A percentile compares a stretch with the other conserved stretches of the same genome.
These are phyloP conservation scores for Spicauda simplicius DNA, from an alignment of 2,888 invertebrate genomes.

Conservation along the genomic window DNA sequence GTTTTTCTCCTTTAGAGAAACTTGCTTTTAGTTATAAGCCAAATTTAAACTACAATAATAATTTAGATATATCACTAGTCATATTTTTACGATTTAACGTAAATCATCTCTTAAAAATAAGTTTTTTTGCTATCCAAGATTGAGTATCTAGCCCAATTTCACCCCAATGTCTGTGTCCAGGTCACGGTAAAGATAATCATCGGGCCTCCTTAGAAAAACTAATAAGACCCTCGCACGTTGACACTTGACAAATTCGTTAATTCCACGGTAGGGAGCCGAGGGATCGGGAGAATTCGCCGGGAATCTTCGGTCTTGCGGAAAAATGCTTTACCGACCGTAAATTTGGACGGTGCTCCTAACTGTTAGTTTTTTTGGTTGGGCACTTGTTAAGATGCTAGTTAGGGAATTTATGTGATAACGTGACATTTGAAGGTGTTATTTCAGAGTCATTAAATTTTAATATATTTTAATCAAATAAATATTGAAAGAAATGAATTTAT, in stretches of 20 bases:
- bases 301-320: conserved; percentile 24
- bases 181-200: conserved; percentile 57
- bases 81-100: too few species aligned
- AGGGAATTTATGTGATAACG: background rate
- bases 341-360: background rate
- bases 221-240: conserved; percentile 71
- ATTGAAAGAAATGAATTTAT: too few species aligned
- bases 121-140: conserved; percentile 13
- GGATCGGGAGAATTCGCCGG: conserved; percentile 23
- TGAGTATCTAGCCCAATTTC: background rate
- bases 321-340: conserved; percentile 28
- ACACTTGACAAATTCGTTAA: conserved; percentile 84
- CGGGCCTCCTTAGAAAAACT: conserved; percentile 60
- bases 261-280: conserved; percentile 47
- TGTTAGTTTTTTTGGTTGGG: conserved; percentile 9
- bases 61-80: too few species aligned
- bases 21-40: too few species aligned
- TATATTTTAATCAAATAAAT: too few species aligned
- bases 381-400: background rate
- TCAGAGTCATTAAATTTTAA: too few species aligned
- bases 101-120: too few species aligned
- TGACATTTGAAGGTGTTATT: background rate
- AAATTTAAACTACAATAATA: too few species aligned
- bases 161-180: conserved; percentile 10
- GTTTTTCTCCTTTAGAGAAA: too few species aligned